Evolutionary conservation across 1,140 invertebrate genomes (phyloP).

Genomic region (Papilio machaon): DNA sequence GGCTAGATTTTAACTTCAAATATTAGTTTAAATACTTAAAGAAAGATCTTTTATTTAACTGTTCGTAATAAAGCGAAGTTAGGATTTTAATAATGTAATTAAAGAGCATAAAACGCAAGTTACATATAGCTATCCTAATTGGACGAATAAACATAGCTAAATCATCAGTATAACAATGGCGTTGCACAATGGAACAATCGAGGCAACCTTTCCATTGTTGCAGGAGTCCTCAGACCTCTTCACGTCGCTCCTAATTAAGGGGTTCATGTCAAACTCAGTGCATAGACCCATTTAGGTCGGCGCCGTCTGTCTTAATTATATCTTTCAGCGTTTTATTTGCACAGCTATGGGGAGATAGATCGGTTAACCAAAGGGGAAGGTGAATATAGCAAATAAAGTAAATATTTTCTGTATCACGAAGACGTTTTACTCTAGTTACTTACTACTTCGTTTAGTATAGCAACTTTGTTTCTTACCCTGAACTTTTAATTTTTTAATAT

Average conservation of each 20-base stretch:
- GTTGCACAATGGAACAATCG: constrained; percentile 30
- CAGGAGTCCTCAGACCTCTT: constrained; percentile 19
- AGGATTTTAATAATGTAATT: too few relatives aligned
- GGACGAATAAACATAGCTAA: constrained; percentile 10
- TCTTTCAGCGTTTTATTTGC: constrained; percentile 21
- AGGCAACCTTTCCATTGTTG: constrained; percentile 30
- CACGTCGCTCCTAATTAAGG: constrained; percentile 34
- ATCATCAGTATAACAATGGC: constrained; percentile 30
- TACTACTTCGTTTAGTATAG: too few relatives aligned
- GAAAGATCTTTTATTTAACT: too few relatives aligned
- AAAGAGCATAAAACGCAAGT: background rate
- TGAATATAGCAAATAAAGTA: background rate
- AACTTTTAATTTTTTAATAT: too few relatives aligned
- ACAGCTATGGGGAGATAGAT: background rate
- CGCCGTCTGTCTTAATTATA: background rate
- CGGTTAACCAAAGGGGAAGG: background rate
- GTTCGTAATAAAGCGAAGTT: too few relatives aligned
- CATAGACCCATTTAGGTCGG: constrained; percentile 14
- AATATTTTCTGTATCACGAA: background rate
- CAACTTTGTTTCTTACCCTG: too few relatives aligned
- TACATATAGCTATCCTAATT: constrained; percentile 23
- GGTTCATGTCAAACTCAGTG: constrained; percentile 20
- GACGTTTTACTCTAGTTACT: too few relatives aligned
- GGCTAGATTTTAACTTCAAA: too few relatives aligned
- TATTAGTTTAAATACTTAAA: too few relatives aligned